A percentile compares a stretch with the other conserved stretches of the same genome.
Conservation (phyloP, 2,113 vertebrate genomes). For the Corythornis cristatus region DNA sequence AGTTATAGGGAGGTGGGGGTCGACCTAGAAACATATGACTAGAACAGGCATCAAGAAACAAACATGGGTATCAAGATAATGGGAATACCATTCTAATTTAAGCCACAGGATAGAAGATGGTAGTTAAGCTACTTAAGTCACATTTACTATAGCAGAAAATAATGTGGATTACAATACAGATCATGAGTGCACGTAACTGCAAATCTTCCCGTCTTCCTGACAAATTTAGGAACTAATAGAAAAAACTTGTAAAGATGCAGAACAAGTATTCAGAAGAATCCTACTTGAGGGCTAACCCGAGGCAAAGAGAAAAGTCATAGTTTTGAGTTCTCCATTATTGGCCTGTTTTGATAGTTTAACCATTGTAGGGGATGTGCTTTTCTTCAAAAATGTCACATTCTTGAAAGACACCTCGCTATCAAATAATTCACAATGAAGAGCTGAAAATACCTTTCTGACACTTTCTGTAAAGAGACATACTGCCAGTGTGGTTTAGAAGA, state of each 20-base stretch:
- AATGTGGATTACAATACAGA: slow-evolving; percentile 1
- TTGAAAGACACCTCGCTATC: not conserved
- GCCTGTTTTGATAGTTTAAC: slow-evolving; percentile 35
- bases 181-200: not conserved
- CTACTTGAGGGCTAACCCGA: slow-evolving; percentile 47
- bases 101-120: not conserved
- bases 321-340: slow-evolving; percentile 19
- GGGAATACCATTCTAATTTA: slow-evolving; percentile 9
- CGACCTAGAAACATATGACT: not conserved
- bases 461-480: not conserved
- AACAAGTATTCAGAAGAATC: slow-evolving; percentile 15
- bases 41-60: not conserved
- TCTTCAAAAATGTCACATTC: not conserved
- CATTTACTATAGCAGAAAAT: not conserved
- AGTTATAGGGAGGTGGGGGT: too few relatives aligned
- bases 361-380: slow-evolving; percentile 19
- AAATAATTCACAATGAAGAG: not conserved
- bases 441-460: not conserved
- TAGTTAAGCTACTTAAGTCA: not conserved
- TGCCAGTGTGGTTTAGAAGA: not conserved
- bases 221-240: not conserved
- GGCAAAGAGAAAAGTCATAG: slow-evolving; percentile 31
- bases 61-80: not conserved
- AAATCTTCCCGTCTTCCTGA: not conserved
- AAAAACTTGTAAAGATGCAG: slow-evolving; percentile 19